Evolutionary conservation across 2,113 vertebrate genomes (phyloP).

Genomic region (Cisticola juncidis): DNA sequence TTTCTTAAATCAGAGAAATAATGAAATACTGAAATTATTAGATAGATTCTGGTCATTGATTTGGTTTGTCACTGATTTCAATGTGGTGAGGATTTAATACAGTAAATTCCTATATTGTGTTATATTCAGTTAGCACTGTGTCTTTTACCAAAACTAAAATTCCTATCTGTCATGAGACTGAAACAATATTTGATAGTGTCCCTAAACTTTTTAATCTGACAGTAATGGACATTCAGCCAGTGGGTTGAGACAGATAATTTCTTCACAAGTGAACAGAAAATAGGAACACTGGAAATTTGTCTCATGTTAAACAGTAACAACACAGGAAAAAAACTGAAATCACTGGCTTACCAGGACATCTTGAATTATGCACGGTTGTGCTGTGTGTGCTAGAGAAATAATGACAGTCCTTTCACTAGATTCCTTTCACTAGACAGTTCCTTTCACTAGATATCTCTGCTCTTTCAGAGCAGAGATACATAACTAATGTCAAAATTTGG

Average conservation of each 20-base stretch:
- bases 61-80: not conserved
- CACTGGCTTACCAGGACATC: not conserved
- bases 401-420: not conserved
- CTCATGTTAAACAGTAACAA: not conserved
- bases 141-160: not conserved
- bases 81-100: not conserved
- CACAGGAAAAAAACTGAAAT: not conserved
- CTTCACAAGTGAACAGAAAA: not conserved
- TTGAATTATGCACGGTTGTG: not conserved
- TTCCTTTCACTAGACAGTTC: not conserved
- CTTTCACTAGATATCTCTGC: not conserved
- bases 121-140: not conserved
- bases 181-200: not conserved
- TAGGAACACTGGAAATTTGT: not conserved
- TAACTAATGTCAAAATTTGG: not conserved
- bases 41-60: fast-evolving
- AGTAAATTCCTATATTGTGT: not conserved
- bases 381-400: not conserved
- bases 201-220: not conserved
- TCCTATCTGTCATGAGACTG: fast-evolving
- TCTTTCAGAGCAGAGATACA: not conserved
- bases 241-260: not conserved
- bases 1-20: not conserved
- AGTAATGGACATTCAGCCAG: not conserved
- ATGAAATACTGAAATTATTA: not conserved